A percentile compares a stretch with the other conserved stretches of the same genome.
phyloP scores from a whole-genome alignment of 2,888 invertebrate genomes.

The Hydrotaea diabolus region DNA sequence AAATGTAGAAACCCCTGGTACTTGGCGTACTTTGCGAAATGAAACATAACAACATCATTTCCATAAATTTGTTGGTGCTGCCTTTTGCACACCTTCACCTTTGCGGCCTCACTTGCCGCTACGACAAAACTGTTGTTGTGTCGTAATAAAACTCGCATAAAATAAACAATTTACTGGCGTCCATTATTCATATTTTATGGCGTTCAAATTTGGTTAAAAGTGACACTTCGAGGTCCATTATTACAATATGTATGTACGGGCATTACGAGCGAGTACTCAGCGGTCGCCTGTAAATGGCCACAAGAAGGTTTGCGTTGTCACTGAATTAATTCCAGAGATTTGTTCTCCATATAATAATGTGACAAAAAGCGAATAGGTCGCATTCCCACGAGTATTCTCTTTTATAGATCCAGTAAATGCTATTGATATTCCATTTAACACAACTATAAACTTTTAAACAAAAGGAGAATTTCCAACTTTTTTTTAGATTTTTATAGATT shows the following conservation, averaged over 20 bases:
- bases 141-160: constrained; percentile 49
- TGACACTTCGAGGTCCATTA: constrained; percentile 44
- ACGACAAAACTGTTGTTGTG: not conserved
- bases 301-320: not conserved
- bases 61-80: constrained; percentile 25
- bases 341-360: not conserved
- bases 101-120: not conserved
- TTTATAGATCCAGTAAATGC: too few species aligned
- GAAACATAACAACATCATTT: constrained; percentile 19
- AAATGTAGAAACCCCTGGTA: constrained; percentile 9
- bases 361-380: not conserved
- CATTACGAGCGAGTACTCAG: not conserved
- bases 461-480: too few species aligned
- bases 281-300: not conserved
- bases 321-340: not conserved
- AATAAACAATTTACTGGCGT: constrained; percentile 46
- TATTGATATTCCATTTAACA: too few species aligned
- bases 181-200: constrained; percentile 51
- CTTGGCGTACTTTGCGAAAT: constrained; percentile 20
- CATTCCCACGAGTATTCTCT: not conserved
- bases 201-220: constrained; percentile 44
- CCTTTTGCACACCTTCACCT: constrained; percentile 3
- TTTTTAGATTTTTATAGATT: too few species aligned
- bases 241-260: constrained; percentile 5
- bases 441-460: too few species aligned